Evolutionary conservation across 1,140 invertebrate genomes (phyloP).

Genomic region (Ectropis grisescens): DNA sequence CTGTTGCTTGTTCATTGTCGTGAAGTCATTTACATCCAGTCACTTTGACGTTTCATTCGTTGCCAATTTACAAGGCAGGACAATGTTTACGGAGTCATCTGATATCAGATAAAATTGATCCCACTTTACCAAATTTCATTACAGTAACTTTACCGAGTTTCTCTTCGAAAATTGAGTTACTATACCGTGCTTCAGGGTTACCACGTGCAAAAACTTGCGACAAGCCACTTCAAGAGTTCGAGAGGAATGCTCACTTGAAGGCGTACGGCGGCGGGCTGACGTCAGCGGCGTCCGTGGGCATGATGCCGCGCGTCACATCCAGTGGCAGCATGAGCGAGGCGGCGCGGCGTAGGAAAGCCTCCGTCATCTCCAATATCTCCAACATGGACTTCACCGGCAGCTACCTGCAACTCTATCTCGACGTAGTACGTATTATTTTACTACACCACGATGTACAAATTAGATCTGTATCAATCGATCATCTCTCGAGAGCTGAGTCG

Average conservation of each 20-base stretch:
- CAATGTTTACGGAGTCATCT: no score
- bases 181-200: no score
- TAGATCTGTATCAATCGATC: no score
- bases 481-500: no score
- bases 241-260: conserved; percentile 33
- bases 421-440: conserved; percentile 40
- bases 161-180: no score
- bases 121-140: no score
- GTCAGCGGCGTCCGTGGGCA: conserved; percentile 61
- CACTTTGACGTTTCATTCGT: no score
- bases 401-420: conserved; percentile 75
- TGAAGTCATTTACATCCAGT: no score
- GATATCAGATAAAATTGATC: no score
- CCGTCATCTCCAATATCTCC: conserved; percentile 78
- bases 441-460: background rate
- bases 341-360: conserved; percentile 72
- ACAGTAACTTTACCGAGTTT: no score
- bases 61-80: no score
- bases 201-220: conserved; percentile 63
- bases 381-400: conserved; percentile 80
- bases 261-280: conserved; percentile 58
- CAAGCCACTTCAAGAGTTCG: conserved; percentile 69
- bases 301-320: conserved; percentile 70
- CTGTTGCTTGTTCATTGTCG: no score
- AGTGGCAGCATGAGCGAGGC: conserved; percentile 59